Evolutionary conservation across 2,797 vertebrate species (phyloP), one percentile per base, ranked within the genome.

Genomic region (Pangasius djambal): DNA sequence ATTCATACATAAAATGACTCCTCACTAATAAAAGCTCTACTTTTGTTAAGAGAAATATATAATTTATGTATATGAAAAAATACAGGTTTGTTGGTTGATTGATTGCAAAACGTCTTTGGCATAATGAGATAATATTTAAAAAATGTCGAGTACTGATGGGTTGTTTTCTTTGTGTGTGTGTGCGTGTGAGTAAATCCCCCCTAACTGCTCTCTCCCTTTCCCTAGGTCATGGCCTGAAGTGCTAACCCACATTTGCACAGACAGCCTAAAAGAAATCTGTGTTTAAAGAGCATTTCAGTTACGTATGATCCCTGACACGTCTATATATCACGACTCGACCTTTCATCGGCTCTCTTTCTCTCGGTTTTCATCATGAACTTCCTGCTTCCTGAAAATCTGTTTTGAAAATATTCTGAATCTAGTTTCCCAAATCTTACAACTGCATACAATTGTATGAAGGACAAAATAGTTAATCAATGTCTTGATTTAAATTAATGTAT

Each of bases 181-280:
- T 57, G n/a, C 57, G 77, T 57, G 75, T 16, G 48, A 7, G 25
- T n/a, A 15, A 44, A 22, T 10, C 37, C 74, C 22, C 72, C 25
- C 75, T 18, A 55, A 52, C 13, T 48, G 10, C 44, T 2, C 25
- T 28, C 74, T 34, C 18, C 18, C 31, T 37, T 22, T 81, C 78
- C 78, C 31, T 57, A 6, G 52, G 78, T 81, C 78, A 81, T 81
- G 78, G 78, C 52, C 78, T 22, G 78, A 59, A 59, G 52, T 81
- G 52, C 78, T 81, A 37, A 37, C 55, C 31, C 18, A 5, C 20
- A 81, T 81, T 81, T 59, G 16, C 37, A 31, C 15, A 3, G 37
- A 48, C 57, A 15, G 40, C 25, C 70, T 48, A 52, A 86, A 92
- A 92, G 91, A 86, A 85, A 86, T 77, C 69, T 81, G 63, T 59